phyloP scores from a whole-genome alignment of 2,888 invertebrate genomes.

The Drosophila anomalata region DNA sequence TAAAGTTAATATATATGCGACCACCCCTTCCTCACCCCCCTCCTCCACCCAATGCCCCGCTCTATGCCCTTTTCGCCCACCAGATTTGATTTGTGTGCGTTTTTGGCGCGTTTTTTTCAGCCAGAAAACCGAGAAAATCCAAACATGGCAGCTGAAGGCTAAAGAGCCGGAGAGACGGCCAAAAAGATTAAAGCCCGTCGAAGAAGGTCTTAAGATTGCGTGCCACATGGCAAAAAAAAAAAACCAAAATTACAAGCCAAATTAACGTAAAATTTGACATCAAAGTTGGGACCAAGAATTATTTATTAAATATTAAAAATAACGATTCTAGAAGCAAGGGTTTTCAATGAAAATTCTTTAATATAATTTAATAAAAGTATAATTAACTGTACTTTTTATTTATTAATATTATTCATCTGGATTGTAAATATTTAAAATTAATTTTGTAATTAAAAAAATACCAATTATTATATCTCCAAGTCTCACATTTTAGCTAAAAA shows the following conservation, averaged over 20 bases:
- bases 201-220: slow-evolving; percentile 52
- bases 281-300: neutral
- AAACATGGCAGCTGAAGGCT: slow-evolving; percentile 38
- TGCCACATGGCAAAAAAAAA: slow-evolving; percentile 56
- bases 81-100: slow-evolving; percentile 22
- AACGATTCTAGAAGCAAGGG: no score
- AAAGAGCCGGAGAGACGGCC: slow-evolving; percentile 1
- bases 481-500: neutral
- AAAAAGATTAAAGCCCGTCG: slow-evolving; percentile 35
- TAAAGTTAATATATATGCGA: slow-evolving; percentile 22
- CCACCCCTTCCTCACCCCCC: slow-evolving; percentile 4
- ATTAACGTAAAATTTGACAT: neutral
- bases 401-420: neutral
- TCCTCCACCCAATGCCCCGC: neutral
- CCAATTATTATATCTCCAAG: no score
- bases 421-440: neutral
- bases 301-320: neutral
- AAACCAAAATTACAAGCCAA: slow-evolving; percentile 1
- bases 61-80: neutral
- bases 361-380: no score
- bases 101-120: slow-evolving; percentile 22
- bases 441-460: no score
- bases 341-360: no score
- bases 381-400: neutral
- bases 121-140: slow-evolving; percentile 14